Percentiles rank a stretch among this genome's conserved stretches.
Conservation (phyloP, 1,140 invertebrate species). For the Mylabris phalerata region DNA sequence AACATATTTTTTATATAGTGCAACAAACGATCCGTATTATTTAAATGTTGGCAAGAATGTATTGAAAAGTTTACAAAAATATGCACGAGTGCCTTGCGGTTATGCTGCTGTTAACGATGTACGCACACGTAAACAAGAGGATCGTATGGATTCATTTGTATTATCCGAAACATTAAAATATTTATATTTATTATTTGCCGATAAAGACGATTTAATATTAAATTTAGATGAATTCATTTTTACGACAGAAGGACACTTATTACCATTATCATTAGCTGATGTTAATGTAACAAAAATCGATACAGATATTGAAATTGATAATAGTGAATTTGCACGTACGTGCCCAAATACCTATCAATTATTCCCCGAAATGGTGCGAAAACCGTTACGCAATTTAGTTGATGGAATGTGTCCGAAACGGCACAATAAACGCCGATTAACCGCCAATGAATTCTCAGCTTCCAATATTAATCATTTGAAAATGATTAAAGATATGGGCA, state of each 20-base stretch:
- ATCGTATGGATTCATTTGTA: conserved; percentile 97
- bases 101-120: conserved; percentile 96
- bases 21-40: conserved; percentile 93
- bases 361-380: conserved; percentile 69
- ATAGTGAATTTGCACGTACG: conserved; percentile 63
- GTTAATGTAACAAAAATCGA: conserved; percentile 18
- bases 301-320: conserved; percentile 47
- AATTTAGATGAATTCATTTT: conserved; percentile 96
- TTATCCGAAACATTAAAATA: conserved; percentile 98
- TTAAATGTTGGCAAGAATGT: conserved; percentile 87
- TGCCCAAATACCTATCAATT: conserved; percentile 81
- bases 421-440: conserved; percentile 51
- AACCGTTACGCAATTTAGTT: conserved; percentile 79
- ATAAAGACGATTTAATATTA: conserved; percentile 77
- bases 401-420: conserved; percentile 69
- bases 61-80: conserved; percentile 82
- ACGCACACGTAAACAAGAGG: conserved; percentile 75
- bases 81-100: conserved; percentile 88
- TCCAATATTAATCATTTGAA: conserved; percentile 86
- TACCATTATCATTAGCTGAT: conserved; percentile 72
- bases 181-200: conserved; percentile 88
- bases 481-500: conserved; percentile 88
- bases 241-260: conserved; percentile 93
- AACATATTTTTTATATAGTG: conserved; percentile 93
- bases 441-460: conserved; percentile 70